These are phyloP conservation scores for Drepanosiphum platanoidis DNA, from an alignment of 2,888 invertebrate species.

Conservation along the genomic window DNA sequence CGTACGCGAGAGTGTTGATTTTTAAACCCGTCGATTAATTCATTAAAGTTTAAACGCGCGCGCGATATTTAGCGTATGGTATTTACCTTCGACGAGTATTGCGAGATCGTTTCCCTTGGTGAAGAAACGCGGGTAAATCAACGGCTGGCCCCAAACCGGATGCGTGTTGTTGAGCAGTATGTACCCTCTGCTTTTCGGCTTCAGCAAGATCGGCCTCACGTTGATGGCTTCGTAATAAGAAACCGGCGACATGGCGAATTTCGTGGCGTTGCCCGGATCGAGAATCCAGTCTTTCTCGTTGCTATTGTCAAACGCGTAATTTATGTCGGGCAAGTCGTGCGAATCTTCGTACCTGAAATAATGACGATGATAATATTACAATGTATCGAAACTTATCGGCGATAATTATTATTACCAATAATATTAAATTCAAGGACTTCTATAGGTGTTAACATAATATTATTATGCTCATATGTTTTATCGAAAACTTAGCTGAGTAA, in stretches of 20 bases:
- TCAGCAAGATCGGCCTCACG: conserved; percentile 73
- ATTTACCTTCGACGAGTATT: conserved; percentile 68
- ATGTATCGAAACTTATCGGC: no score
- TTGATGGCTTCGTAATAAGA: conserved; percentile 71
- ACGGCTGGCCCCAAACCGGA: conserved; percentile 77
- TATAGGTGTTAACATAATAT: no score
- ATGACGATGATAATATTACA: no score
- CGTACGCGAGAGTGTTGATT: no score
- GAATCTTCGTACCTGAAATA: conserved; percentile 63
- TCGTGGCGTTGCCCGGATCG: conserved; percentile 71
- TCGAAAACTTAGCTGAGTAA: no score
- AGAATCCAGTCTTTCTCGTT: conserved; percentile 72
- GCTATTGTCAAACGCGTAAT: conserved; percentile 74
- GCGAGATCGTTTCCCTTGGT: conserved; percentile 68
- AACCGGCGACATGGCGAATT: conserved; percentile 71
- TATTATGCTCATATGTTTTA: no score
- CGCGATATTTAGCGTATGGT: no score
- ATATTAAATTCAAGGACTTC: no score
- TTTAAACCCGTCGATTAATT: no score
- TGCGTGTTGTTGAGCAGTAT: conserved; percentile 75
- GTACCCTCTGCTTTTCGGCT: conserved; percentile 74
- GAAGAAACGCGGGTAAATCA: conserved; percentile 78
- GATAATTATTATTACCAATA: no score
- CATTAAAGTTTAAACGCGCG: no score
- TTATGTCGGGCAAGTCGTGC: conserved; percentile 73